phyloP scores from a whole-genome alignment of 2,888 invertebrate species.

The Neoascia interrupta region DNA sequence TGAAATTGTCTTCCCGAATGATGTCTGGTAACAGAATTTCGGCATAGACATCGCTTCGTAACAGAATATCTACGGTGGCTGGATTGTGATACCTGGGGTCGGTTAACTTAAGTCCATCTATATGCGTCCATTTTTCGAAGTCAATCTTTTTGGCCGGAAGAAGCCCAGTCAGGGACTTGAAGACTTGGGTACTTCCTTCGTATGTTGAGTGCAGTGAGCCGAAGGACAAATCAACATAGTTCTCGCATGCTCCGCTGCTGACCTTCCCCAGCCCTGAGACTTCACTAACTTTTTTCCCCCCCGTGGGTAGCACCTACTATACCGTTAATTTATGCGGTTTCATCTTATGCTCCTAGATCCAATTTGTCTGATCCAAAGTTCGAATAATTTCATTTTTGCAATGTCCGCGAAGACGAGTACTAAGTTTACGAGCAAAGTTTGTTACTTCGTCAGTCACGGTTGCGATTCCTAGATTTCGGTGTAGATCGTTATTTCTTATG shows the following conservation, averaged over 20 bases:
- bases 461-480: too few relatives aligned
- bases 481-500: too few relatives aligned
- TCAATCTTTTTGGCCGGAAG: background rate
- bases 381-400: too few relatives aligned
- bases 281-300: too few relatives aligned
- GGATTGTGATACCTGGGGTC: background rate
- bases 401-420: too few relatives aligned
- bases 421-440: too few relatives aligned
- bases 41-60: background rate
- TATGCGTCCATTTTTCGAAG: background rate
- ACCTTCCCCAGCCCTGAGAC: constrained; percentile 17
- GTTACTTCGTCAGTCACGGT: too few relatives aligned
- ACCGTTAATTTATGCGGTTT: too few relatives aligned
- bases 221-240: background rate
- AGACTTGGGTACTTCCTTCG: background rate
- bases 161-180: constrained; percentile 9
- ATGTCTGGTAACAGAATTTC: too few relatives aligned
- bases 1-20: background rate
- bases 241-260: constrained; percentile 10
- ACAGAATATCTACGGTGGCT: background rate
- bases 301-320: too few relatives aligned
- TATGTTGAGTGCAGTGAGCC: background rate
- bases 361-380: too few relatives aligned
- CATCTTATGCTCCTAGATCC: too few relatives aligned
- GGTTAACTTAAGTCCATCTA: background rate